Evolutionary conservation across 2,797 vertebrate genomes (phyloP), one percentile per base, ranked within the genome.

Genomic region (Hybognathus amarus): DNA sequence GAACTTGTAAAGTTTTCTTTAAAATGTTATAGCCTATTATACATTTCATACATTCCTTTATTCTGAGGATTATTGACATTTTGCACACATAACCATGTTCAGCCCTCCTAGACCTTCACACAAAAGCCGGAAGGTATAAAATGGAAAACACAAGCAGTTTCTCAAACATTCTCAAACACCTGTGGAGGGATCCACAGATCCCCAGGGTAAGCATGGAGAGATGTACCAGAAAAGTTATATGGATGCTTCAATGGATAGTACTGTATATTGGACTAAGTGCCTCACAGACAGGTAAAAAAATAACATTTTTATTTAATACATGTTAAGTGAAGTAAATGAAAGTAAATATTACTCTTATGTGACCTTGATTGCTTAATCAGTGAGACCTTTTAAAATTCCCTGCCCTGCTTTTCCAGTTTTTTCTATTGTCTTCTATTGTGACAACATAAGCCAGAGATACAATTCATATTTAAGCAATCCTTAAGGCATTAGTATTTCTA

Each of bases 101-200:
- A 79, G 79, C 89, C 87, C 82, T 88, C 90, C 91, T 87, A 84
- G 82, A 87, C 75, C 78, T 89, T 70, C 69, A 85, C 85, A 84
- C 80, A 75, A 36, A 59, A 52, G 77, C 27, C 36, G 80, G 84
- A n/a, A 82, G 81, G 77, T 93, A 94, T 94, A 94, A 93, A 92
- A 81, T 80, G 18, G 82, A 85, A 42, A 40, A 24, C 66, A 71
- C 54, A 83, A 56, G 86, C 79, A 30, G 69, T 82, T 54, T n/a
- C 77, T 47, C 45, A 47, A 47, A 47, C 76, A n/a, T 82, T 59
- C 81, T 88, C 80, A 91, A 77, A 89, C 66, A 82, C 77, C 83
- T 68, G 71, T 82, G 77, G 86, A 85, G 59, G 45, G 79, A 80
- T 77, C 68, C 54, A 81, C 85, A 77, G 73, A 77, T 63, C 84